Evolutionary conservation across 2,797 vertebrate genomes (phyloP), one percentile per base, ranked within the genome.

Genomic region (Thripadectes ignobilis): DNA sequence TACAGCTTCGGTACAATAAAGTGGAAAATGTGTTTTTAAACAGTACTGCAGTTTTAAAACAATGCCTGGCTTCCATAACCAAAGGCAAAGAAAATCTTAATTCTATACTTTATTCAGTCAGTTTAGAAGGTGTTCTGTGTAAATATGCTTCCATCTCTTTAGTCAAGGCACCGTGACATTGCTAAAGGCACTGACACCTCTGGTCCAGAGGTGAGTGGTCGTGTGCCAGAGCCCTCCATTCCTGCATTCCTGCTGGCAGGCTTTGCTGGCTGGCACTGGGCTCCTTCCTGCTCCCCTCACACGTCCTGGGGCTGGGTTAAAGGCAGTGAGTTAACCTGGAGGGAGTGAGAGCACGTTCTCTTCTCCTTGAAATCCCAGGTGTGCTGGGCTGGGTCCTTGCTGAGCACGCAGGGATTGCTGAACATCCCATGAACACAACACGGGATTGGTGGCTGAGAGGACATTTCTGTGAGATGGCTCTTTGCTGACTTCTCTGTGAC

Each of bases 241-340:
- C 4, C 22, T 52, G 24, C 24, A 0, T 12, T 57, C 32, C 38
- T 32, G 21, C 41, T 16, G 7, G 0, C 26, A 14, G 23, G n/a
- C 71, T 68, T 54, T 2, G 4, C 34, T 15, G 48, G 4, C 8
- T 0, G 0, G 10, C 13, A 2, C 2, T 0, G 23, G 39, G 65
- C 45, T 67, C 38, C 49, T 32, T 77, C 27, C 36, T 55, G 30
- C 68, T 65, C 18, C 15, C 7, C 27, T 72, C 3, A 1, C 10
- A 1, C 6, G 52, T 36, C 52, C 22, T 0, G 0, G 26, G 5
- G 1, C 32, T 67, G 55, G 21, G 24, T 49, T 61, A n/a, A 86
- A 68, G 62, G 34, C 6, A 5, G 2, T 45, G 32, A 83, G 52
- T 57, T 83, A 24, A 55, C 63, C 4, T 24, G 5, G 16, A 73